Base-by-base conservation (phyloP, 2,888 invertebrate species). In the Caradrina kadenii region DNA sequence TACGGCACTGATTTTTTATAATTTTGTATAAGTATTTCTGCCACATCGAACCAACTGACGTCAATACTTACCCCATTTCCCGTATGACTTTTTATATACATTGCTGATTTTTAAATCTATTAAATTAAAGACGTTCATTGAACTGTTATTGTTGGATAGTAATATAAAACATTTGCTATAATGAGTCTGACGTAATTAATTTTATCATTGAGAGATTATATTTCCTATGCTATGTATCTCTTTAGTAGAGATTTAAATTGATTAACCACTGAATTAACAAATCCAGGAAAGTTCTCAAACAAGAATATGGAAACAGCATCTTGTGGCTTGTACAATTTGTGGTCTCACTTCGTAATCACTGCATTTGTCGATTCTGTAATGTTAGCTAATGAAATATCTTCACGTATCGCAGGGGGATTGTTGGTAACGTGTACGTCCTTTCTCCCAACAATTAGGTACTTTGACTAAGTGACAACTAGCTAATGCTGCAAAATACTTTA, bases 321-420 rank as follows among this genome's bases (percentile, higher is more conserved):
- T 69, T 64, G 72, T 62, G 73, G 77, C 64, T 72, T 63, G 35
- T 52, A 64, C 54, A 69, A 76, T 71, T 80, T 70, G 79, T 54
- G 77, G 77, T 70, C 49, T 65, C 22, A 22, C 55, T 54, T 48
- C 53, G 64, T 70, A 70, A 80, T 35, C 15, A 39, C 65, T 73
- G 67, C 62, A 49, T 58, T 61, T 21, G 56, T 42, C n/a, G 50
- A 50, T 49, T 50, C 58, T 55, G 75, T 74, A 65, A 74, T 54
- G 54, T 66, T 77, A 62, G 21, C 42, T 61, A 69, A 77, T 66
- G 13, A 72, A 81, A 78, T 78, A 72, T 62, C 52, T 63, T 60
- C 76, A 70, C 72, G 80, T 70, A 63, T 63, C 55, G n/a, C 39
- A 19, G 17, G 39, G 52, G 19, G 15, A 56, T 45, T 77, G 21